Evolutionary conservation across 2,113 vertebrate genomes (phyloP).

Genomic region (Brachirus orientalis): DNA sequence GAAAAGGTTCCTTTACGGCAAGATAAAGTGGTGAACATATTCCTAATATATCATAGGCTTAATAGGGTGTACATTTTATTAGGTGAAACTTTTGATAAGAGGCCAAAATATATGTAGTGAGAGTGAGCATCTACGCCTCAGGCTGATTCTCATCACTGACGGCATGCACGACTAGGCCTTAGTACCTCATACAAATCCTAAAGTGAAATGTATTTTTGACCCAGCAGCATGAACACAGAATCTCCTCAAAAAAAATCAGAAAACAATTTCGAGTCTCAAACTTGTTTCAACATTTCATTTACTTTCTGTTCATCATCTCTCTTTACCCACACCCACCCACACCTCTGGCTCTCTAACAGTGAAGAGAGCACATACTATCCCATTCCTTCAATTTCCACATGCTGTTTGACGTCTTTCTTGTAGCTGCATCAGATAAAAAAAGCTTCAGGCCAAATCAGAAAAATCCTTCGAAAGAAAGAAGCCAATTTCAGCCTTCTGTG

Average conservation of each 20-base stretch:
- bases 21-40: no score
- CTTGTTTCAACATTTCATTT: constrained; percentile 25
- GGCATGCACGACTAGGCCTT: no score
- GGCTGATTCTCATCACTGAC: no score
- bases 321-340: neutral
- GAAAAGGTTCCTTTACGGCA: no score
- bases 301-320: constrained; percentile 14
- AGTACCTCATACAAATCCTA: no score
- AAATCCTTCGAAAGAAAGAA: constrained; percentile 18
- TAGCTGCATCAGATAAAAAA: neutral
- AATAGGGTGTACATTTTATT: no score
- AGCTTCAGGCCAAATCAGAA: constrained; percentile 20
- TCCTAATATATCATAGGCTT: no score
- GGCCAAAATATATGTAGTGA: no score
- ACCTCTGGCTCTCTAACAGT: neutral
- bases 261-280: neutral
- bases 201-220: no score
- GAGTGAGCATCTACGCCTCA: no score
- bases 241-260: constrained; percentile 2
- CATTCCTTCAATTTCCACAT: constrained; percentile 54
- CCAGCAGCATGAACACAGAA: constrained; percentile 15
- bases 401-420: constrained; percentile 27
- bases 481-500: constrained; percentile 22
- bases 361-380: constrained; percentile 5
- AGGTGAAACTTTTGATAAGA: no score